Percentiles rank a stretch among this genome's conserved stretches.
Evolutionary conservation across 2,888 invertebrate genomes (phyloP).

Genomic region (Chrysotoxum bicinctum): DNA sequence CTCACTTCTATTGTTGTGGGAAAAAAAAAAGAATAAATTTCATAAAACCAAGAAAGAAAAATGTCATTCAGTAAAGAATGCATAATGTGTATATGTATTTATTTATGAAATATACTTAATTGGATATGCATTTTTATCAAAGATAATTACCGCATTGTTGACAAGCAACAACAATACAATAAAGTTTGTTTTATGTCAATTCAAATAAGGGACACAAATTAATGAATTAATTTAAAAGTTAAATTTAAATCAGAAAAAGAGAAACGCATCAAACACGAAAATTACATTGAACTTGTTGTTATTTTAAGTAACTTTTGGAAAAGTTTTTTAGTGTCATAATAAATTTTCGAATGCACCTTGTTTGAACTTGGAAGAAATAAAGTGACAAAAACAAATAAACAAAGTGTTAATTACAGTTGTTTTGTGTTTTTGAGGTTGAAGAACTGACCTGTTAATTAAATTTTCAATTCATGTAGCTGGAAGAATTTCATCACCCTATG

Average conservation of each 20-base stretch:
- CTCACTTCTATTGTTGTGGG: not conserved
- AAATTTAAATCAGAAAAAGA: conserved; percentile 23
- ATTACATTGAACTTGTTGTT: conserved; percentile 42
- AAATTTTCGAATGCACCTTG: conserved; percentile 5
- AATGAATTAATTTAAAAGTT: conserved; percentile 35
- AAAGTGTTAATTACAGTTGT: conserved; percentile 7
- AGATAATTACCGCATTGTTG: conserved; percentile 7
- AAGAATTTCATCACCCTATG: not conserved
- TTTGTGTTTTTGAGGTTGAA: not conserved
- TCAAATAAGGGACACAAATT: conserved; percentile 14
- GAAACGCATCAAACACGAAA: conserved; percentile 14
- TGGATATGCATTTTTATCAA: conserved; percentile 45
- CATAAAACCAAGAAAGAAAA: conserved; percentile 3
- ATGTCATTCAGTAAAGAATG: conserved; percentile 21
- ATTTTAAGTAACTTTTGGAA: not conserved
- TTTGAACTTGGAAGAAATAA: conserved; percentile 13
- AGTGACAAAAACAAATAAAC: not conserved
- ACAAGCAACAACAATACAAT: not conserved
- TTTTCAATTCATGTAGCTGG: not conserved
- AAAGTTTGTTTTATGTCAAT: conserved; percentile 5
- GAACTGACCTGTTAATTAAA: not conserved
- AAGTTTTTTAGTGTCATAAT: not conserved
- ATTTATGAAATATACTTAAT: conserved; percentile 5
- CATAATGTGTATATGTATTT: conserved; percentile 8
- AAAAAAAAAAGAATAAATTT: not conserved